Percentiles rank a stretch among this genome's conserved stretches.
phyloP scores from a whole-genome alignment of 2,113 vertebrate genomes.

The Chionis minor region DNA sequence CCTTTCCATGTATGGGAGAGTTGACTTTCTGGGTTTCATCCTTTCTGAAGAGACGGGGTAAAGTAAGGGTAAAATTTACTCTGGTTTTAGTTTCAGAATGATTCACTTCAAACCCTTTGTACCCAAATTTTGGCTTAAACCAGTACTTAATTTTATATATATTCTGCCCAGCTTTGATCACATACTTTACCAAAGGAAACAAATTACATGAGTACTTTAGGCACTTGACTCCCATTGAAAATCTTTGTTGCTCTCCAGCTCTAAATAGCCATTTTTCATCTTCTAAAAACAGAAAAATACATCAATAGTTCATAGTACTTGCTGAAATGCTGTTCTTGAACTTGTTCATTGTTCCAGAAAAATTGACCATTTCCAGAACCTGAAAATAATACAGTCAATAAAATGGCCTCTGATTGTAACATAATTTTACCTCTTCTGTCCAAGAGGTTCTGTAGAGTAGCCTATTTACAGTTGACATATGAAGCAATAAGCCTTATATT shows the following conservation, averaged over 20 bases:
- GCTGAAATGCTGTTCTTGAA: background rate
- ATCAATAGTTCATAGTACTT: background rate
- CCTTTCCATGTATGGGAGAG: background rate
- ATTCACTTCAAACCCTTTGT: background rate
- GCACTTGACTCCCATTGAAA: background rate
- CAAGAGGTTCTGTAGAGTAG: background rate
- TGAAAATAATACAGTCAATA: background rate
- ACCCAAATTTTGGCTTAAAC: background rate
- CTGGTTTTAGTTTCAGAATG: background rate
- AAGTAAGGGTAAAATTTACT: background rate
- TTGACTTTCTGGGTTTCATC: background rate
- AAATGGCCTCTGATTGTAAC: background rate
- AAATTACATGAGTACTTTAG: background rate
- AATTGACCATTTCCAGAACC: background rate
- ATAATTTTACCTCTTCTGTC: background rate
- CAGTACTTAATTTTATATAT: background rate
- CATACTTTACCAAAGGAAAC: background rate
- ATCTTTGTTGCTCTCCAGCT: background rate
- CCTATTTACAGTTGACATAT: background rate
- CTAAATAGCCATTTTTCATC: background rate
- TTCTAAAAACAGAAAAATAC: background rate
- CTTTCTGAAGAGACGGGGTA: background rate
- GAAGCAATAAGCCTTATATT: background rate
- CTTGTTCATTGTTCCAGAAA: background rate
- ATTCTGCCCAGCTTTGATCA: background rate